phyloP scores from a whole-genome alignment of 2,113 vertebrate genomes.

The Saguinus midas region DNA sequence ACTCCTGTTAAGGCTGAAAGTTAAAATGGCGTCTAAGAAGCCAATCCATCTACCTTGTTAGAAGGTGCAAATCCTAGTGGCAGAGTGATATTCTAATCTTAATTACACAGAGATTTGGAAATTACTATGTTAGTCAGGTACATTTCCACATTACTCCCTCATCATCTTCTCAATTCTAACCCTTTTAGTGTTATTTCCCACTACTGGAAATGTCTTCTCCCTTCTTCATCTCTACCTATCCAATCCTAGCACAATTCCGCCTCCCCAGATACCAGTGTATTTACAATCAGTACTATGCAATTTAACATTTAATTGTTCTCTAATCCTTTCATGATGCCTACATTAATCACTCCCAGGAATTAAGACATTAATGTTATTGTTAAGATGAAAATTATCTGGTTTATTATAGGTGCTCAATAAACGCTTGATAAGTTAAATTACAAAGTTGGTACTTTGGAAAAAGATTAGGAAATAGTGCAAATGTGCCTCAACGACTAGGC shows the following conservation, averaged over 20 bases:
- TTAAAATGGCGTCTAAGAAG: conserved; percentile 20
- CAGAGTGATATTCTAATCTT: not conserved
- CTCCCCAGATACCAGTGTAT: not conserved
- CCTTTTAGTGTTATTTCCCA: not conserved
- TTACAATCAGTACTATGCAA: not conserved
- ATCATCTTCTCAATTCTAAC: not conserved
- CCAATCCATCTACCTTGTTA: not conserved
- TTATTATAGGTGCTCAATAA: not conserved
- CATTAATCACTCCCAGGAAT: not conserved
- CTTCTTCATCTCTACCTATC: not conserved
- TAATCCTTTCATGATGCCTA: not conserved
- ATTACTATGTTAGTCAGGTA: not conserved
- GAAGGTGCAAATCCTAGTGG: not conserved
- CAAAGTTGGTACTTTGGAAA: not conserved
- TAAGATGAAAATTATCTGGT: conserved; percentile 8
- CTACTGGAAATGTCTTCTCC: not conserved
- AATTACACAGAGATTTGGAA: conserved; percentile 31
- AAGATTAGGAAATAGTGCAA: not conserved
- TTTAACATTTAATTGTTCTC: conserved; percentile 34
- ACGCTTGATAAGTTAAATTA: not conserved
- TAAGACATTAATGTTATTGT: not conserved
- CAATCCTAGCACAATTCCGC: not conserved
- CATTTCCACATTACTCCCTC: not conserved
- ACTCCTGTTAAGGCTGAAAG: not conserved
- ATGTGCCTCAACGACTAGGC: not conserved